Evolutionary conservation across 2,888 invertebrate species (phyloP).

Genomic region (Diabrotica balteata): DNA sequence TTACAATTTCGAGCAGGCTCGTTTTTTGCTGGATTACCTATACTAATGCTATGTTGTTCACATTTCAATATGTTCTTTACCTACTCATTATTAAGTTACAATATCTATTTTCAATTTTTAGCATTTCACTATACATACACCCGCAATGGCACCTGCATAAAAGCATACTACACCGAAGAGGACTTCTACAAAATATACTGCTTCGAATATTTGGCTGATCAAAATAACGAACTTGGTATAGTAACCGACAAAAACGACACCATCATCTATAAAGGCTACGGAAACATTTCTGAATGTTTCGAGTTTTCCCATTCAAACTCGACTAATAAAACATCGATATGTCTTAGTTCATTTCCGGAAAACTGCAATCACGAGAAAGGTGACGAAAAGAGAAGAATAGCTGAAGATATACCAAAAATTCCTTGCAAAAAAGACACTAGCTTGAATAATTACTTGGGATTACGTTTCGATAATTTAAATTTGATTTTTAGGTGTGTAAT

Average conservation of each 20-base stretch:
- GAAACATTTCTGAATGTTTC: slow-evolving; percentile 16
- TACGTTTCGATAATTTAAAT: slow-evolving; percentile 6
- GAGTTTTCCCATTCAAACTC: slow-evolving; percentile 9
- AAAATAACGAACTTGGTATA: slow-evolving; percentile 1
- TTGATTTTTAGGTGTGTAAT: slow-evolving; percentile 13
- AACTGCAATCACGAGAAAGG: slow-evolving; percentile 7
- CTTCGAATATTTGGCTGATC: slow-evolving; percentile 5
- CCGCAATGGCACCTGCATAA: slow-evolving; percentile 10
- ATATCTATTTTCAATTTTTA: neutral
- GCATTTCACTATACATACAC: slow-evolving; percentile 13
- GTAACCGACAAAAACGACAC: slow-evolving; percentile 13
- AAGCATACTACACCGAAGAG: slow-evolving; percentile 19
- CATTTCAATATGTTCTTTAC: too few species aligned
- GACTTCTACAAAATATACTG: slow-evolving; percentile 17
- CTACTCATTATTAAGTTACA: neutral
- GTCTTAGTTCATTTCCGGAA: slow-evolving; percentile 3
- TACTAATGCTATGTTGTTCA: too few species aligned
- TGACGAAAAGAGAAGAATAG: neutral
- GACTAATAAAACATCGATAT: slow-evolving; percentile 2
- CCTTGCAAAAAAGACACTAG: slow-evolving; percentile 2
- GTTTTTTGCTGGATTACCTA: too few species aligned
- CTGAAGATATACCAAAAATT: slow-evolving; percentile 3
- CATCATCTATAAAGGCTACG: slow-evolving; percentile 13
- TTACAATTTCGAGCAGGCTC: too few species aligned
- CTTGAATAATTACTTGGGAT: slow-evolving; percentile 3